phyloP scores from a whole-genome alignment of 2,797 vertebrate species.

The Enteromius treurensis region DNA sequence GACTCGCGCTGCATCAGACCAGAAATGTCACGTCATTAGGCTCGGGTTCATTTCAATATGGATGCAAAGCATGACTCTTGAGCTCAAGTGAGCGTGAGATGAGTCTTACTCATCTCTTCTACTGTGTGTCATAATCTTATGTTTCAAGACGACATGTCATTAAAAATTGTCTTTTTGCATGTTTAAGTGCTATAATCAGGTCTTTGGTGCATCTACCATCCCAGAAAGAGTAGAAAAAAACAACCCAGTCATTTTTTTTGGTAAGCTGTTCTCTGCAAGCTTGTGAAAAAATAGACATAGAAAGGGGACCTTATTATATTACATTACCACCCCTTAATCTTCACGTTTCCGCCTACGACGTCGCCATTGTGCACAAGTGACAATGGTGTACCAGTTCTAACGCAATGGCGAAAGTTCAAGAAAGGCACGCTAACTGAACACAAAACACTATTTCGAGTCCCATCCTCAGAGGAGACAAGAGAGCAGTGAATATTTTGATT shows the following conservation, averaged over 20 bases:
- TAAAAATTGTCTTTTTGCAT: neutral
- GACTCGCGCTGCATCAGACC: conserved; percentile 1
- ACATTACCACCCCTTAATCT: neutral
- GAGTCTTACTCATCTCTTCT: no score
- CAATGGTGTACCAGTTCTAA: no score
- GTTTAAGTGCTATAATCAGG: neutral
- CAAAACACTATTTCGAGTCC: no score
- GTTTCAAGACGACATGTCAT: neutral
- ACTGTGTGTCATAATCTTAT: neutral
- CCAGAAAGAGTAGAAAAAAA: neutral
- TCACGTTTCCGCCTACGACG: neutral
- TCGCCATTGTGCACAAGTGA: no score
- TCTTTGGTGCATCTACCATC: no score
- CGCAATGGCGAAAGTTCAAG: no score
- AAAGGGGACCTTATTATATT: neutral
- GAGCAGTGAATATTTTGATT: no score
- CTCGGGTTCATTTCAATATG: conserved; percentile 5
- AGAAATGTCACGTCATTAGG: conserved; percentile 16
- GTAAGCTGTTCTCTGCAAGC: no score
- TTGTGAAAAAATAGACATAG: neutral
- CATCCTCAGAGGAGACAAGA: no score
- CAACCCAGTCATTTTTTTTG: neutral
- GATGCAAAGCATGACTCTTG: conserved; percentile 6
- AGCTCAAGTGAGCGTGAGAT: neutral
- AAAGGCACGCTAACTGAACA: no score